Evolutionary conservation across 1,140 invertebrate genomes (phyloP), one percentile per base, ranked within the genome.

Genomic region (Aleiodes sp.): DNA sequence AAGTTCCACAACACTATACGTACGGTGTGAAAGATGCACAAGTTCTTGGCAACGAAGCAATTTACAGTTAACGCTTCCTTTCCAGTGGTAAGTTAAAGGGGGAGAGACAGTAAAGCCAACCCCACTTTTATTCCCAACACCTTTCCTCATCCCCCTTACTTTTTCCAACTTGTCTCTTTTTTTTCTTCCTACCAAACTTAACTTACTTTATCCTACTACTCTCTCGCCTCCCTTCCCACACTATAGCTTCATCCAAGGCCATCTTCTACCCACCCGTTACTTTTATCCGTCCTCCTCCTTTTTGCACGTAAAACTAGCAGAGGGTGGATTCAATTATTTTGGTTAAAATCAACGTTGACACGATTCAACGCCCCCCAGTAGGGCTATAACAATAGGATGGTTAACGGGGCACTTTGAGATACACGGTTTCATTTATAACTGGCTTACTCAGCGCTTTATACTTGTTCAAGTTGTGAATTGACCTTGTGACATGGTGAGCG

Each of bases 1-100:
- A 67, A 61, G 46, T 66, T 66, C 46, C 56, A 57, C 65, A 43
- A 60, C 64, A 37, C 46, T 65, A 19, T 65, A 35, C 56, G 56
- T 52, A 37, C 65, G 46, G 65, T 68, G 57, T 68, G 65, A 68
- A 68, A 68, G 56, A 68, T 68, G 65, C 65, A 60, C 65, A 68
- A 68, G 65, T 68, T 68, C 65, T 68, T 68, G 65, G 65, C 65
- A 68, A 61, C 52, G 35, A 68, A 68, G 56, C 65, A 60, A 68
- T 68, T 68, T 68, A 68, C 65, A 60, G 56, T 61, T 68, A 68
- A 68, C 65, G 65, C 65, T 68, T 68, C 65, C 65, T 68, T 57
- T 61, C 56, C 19, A 39, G 31, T 60, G 24, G 52, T 26, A 26
- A 60, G 56, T 60, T 56, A 66, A 65, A 37, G 56, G 26, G 28